Percentiles rank a stretch among this genome's conserved stretches.
Conservation (phyloP, 2,113 vertebrate species). For the Saccopteryx leptura region DNA sequence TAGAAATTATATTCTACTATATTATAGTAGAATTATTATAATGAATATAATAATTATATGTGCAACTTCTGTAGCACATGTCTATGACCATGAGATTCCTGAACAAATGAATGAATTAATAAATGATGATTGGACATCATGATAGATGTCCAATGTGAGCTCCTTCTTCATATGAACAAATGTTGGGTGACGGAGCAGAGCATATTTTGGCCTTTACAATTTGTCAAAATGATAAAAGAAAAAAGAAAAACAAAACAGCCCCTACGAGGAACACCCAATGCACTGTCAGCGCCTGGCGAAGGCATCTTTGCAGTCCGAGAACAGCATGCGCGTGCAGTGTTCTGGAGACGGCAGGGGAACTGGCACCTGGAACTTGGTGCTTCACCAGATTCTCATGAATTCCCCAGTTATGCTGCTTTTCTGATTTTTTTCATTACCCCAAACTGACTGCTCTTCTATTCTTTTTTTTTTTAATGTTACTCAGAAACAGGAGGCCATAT, state of each 20-base stretch:
- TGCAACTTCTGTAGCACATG: not conserved
- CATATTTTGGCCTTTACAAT: not conserved
- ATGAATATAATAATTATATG: no score
- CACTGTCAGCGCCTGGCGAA: not conserved
- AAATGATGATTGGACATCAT: no score
- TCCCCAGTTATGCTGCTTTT: not conserved
- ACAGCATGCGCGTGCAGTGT: not conserved
- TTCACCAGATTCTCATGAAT: not conserved
- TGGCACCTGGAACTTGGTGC: not conserved
- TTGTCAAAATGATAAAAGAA: not conserved
- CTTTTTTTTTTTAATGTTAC: slow-evolving; percentile 23
- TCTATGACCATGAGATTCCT: not conserved
- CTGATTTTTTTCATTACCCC: slow-evolving; percentile 34
- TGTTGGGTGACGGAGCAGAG: not conserved
- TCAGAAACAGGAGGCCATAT: slow-evolving; percentile 58
- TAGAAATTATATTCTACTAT: no score
- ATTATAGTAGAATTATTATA: not conserved
- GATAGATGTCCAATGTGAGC: not conserved
- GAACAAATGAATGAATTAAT: not conserved
- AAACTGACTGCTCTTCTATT: slow-evolving; percentile 49
- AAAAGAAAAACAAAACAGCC: not conserved
- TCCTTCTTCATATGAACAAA: not conserved
- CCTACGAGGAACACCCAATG: not conserved
- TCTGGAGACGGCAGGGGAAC: not conserved
- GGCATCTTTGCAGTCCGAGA: not conserved